Base-by-base conservation (phyloP, 2,113 vertebrate species). In the Micromys minutus region DNA sequence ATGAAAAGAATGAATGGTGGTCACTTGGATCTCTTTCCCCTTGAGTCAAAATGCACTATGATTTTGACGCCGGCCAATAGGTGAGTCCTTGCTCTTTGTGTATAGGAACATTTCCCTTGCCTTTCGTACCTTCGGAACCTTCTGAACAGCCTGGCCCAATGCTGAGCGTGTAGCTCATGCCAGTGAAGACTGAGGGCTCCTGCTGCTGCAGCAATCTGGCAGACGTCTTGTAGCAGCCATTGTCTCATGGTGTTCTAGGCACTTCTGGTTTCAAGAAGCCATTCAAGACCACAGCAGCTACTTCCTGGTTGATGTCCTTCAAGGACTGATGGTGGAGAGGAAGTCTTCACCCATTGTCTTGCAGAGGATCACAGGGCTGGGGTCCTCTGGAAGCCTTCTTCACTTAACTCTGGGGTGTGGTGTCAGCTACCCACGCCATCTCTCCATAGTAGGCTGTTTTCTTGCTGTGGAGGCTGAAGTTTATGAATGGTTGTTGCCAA, bases 21-120 rank as follows among this genome's bases (percentile, higher is more conserved):
- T 31, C 81, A 45, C n/a, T 45, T 63, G 7, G 42, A 0, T 61
- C 55, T 19, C 81, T 16, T 84, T 63, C 29, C 55, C 57, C 72
- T 61, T 0, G 42, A n/a, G 6, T 77, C 19, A 17, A 19, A 31
- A 1, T 9, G 26, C 71, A 10, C 19, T 59, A n/a, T 39, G 22
- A n/a, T 42, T 61, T 72, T 17, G 36, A 4, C 31, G 0, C n/a
- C 63, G 34, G 0, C 42, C 4, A 2, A 19, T 1, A 1, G 0
- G 47, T 1, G 5, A 4, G 21, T 13, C 61, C 61, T 13, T 1
- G 26, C 59, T 26, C 24, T 52, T 34, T 39, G 47, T 42, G 65
- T 50, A 22, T 39, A 59, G 55, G 26, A 50, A 2, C 42, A 19
- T 69, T 85, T 67, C 39, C 61, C 31, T 34, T 26, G 39, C 13